Base-by-base conservation (phyloP, 2,113 vertebrate species). In the Paraplagusia blochii region DNA sequence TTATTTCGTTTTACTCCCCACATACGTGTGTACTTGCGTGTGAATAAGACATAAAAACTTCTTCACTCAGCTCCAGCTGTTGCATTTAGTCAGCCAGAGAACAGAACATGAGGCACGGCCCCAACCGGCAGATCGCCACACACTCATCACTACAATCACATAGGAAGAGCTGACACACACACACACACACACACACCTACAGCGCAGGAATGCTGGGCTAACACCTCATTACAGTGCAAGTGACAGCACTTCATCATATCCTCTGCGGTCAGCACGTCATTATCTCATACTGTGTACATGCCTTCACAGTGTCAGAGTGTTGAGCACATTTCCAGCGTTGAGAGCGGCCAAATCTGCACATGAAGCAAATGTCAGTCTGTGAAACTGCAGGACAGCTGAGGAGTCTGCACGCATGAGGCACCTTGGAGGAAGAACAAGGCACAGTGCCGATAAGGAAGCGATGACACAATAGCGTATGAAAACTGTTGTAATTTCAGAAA, bases 11-110 rank as follows among this genome's bases (percentile, higher is more conserved):
- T 29, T 29, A 29, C 22, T 29, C 22, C 22, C 22, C 36, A 38
- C 3, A 38, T 34, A 22, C 10, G 39, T 43, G 43, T 43, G 14
- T 33, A 22, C 34, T 53, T 49, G 69, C 29, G 33, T 71, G 69
- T 55, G 59, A 68, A 58, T 43, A 14, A 58, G 35, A 65, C 17
- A 49, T 22, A 17, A 52, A 51, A 40, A 47, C 17, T 63, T 35
- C 45, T 58, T 38, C 62, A 58, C 54, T 42, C 47, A 63, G 50
- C 38, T 75, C 66, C 78, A 84, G 82, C 76, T 81, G 82, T 62
- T 81, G 64, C 11, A 17, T n/a, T 11, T 14, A 3, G 17, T 55
- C 17, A 8, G 39, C 57, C 45, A 56, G 52, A 36, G 54, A 71
- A 66, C 63, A 36, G 54, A 71, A 66, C 63, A 66, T 11, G 29